Base-by-base conservation (phyloP, 1,140 invertebrate genomes). In the Brachionus rubens region DNA sequence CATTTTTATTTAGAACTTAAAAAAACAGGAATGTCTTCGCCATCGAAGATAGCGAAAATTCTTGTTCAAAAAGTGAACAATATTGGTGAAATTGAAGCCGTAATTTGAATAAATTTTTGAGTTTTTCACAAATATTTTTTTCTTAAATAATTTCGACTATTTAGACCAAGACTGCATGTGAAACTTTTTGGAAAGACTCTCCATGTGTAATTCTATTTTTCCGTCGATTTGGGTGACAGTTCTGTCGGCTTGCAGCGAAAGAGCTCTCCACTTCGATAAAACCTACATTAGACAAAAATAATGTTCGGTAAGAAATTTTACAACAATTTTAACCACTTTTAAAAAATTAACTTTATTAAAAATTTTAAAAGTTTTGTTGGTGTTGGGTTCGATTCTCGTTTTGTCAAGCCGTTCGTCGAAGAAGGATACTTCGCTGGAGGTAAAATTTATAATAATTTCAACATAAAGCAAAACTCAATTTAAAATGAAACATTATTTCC, bases 201-300 rank as follows among this genome's bases (percentile, higher is more conserved):
- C 68, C 68, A 50, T 72, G 68, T 52, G 68, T 72, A 40, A 72
- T 72, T 54, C 6, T 72, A 30, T 72, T 72, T 72, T 72, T 72
- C 21, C 43, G 68, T 5, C 6, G 68, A 72, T 72, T 72, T 54
- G 68, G 68, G 30, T 72, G 68, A 72, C 68, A 72, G 46, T 72
- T 52, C 68, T 72, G 68, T 50, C 19, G 68, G 68, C 68, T 72
- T 33, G 43, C 43, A 33, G 68, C 68, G 4, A 72, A 72, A 33
- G 68, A 72, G 46, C 47, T 72, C 5, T 72, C 68, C 9, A 72
- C n/a, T 24, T 19, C 28, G 33, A 54, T 72, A 50, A 72, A 72
- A 30, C 68, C 68, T 40, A 16, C 28, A 48, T 54, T 72, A 24
- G 68, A 72, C 41, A 9, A 54, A 3, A 14, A 72, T 26, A 72